Evolutionary conservation across 2,797 vertebrate genomes (phyloP).

Genomic region (Artibeus jamaicensis): DNA sequence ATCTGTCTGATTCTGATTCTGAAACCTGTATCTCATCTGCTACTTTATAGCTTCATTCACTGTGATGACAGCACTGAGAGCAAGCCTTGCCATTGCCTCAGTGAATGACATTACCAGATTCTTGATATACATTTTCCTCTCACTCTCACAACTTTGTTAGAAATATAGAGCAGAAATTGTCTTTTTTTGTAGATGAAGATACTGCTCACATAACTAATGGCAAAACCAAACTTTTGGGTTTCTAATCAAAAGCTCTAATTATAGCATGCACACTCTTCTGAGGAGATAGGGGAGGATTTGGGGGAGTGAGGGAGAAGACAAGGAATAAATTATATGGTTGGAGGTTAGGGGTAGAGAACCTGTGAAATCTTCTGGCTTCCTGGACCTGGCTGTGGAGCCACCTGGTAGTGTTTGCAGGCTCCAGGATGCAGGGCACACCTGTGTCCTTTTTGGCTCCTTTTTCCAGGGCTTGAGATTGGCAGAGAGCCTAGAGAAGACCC

Average conservation of each 20-base stretch:
- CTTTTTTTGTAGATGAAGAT: background rate
- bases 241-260: background rate
- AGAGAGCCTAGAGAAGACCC: conserved; percentile 29
- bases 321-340: background rate
- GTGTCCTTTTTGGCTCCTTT: background rate
- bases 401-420: background rate
- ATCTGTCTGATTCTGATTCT: background rate
- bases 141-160: background rate
- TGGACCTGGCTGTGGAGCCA: background rate
- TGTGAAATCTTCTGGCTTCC: background rate
- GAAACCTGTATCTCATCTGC: background rate
- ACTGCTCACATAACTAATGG: background rate
- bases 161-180: background rate
- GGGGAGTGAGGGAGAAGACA: background rate
- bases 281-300: background rate
- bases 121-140: background rate
- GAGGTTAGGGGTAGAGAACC: no score
- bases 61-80: background rate
- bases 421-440: conserved; percentile 14
- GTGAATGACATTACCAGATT: background rate
- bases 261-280: background rate
- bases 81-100: background rate
- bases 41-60: background rate
- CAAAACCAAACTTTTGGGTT: background rate
- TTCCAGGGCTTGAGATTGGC: conserved; percentile 8